Evolutionary conservation across 2,888 invertebrate genomes (phyloP).

Genomic region (Drosophila neotestacea): DNA sequence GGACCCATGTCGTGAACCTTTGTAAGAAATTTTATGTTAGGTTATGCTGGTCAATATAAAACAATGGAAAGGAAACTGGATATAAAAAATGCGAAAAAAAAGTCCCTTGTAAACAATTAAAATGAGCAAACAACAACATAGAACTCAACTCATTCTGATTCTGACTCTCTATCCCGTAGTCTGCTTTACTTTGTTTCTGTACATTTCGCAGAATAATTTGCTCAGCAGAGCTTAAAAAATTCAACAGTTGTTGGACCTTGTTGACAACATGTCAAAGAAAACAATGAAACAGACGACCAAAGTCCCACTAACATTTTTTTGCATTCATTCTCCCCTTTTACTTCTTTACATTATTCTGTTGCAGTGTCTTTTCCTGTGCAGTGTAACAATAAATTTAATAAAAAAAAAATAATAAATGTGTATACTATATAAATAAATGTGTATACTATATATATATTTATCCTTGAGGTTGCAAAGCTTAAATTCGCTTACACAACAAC

Average conservation of each 20-base stretch:
- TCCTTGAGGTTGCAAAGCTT: not conserved
- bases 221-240: conserved; percentile 29
- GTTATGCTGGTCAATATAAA: conserved; percentile 39
- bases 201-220: conserved; percentile 32
- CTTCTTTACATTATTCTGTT: not conserved
- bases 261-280: conserved; percentile 57
- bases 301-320: conserved; percentile 5
- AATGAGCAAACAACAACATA: conserved; percentile 10
- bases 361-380: not conserved
- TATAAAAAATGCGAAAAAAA: conserved; percentile 30
- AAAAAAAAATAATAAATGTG: not conserved
- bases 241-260: conserved; percentile 24
- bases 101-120: conserved; percentile 24
- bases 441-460: not conserved
- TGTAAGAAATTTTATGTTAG: conserved; percentile 30
- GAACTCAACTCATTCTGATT: conserved; percentile 1
- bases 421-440: not conserved
- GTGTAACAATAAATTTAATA: conserved; percentile 11
- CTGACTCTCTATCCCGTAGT: conserved; percentile 13
- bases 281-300: conserved; percentile 45
- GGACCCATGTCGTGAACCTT: conserved; percentile 19
- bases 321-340: conserved; percentile 5
- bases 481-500: too few species aligned
- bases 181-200: conserved; percentile 3
- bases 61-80: conserved; percentile 31